phyloP scores from a whole-genome alignment of 1,140 invertebrate genomes.

The Zelostemma sp. region DNA sequence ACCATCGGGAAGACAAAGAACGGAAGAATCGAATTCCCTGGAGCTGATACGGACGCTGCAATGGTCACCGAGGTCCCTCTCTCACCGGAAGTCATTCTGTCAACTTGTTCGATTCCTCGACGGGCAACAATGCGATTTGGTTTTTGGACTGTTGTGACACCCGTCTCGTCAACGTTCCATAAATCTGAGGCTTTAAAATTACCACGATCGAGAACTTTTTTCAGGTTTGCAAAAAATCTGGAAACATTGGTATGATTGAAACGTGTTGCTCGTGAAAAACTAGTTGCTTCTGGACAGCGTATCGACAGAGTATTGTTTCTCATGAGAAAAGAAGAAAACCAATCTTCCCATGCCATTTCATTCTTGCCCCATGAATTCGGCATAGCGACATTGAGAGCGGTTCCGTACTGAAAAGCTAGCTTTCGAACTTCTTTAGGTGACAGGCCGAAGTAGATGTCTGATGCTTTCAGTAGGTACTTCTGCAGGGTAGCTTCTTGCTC shows the following conservation, averaged over 20 bases:
- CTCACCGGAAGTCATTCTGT: constrained; percentile 64
- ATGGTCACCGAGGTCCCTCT: constrained; percentile 67
- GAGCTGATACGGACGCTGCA: constrained; percentile 55
- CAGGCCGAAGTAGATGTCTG: constrained; percentile 46
- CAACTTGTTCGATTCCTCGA: constrained; percentile 43
- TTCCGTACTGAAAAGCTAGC: constrained; percentile 51
- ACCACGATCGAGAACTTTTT: constrained; percentile 27
- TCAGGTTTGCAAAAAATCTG: constrained; percentile 48
- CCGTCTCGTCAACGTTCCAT: no score
- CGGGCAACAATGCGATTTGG: constrained; percentile 48
- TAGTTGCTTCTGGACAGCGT: constrained; percentile 56
- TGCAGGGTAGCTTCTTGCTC: constrained; percentile 29
- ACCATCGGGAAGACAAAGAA: constrained; percentile 23
- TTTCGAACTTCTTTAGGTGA: constrained; percentile 24
- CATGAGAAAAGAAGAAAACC: constrained; percentile 57
- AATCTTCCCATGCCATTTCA: constrained; percentile 56
- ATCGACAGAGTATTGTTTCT: constrained; percentile 52
- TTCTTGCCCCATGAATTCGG: constrained; percentile 54
- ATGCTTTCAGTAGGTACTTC: constrained; percentile 29
- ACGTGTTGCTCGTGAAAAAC: constrained; percentile 50
- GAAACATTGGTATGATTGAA: constrained; percentile 53
- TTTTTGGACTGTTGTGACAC: no score
- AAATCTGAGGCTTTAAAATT: constrained; percentile 40
- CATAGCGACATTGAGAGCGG: constrained; percentile 33
- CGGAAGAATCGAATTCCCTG: constrained; percentile 54